Percentiles rank a stretch among this genome's conserved stretches.
These are phyloP conservation scores for Myotis lucifugus DNA, from an alignment of 2,113 vertebrate species.

Conservation along the genomic window DNA sequence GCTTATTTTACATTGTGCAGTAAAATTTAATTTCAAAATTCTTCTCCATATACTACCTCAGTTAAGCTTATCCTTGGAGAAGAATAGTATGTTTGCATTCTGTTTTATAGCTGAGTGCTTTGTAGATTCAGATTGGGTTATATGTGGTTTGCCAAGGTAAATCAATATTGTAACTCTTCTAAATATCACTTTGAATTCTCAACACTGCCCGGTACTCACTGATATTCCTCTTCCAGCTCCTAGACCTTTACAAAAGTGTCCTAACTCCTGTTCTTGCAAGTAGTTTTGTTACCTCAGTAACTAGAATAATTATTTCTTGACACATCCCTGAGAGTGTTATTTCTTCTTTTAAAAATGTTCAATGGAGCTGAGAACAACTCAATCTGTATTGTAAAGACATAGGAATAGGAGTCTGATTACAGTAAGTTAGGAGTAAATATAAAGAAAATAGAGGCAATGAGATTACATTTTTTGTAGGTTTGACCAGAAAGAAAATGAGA, in stretches of 20 bases:
- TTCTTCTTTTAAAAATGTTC: background rate
- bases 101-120: constrained; percentile 26
- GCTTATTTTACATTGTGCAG: background rate
- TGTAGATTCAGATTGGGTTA: background rate
- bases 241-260: background rate
- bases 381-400: background rate
- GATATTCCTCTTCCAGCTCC: background rate
- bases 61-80: background rate
- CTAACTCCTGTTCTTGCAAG: background rate
- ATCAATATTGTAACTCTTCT: background rate
- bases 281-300: background rate
- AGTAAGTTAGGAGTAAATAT: background rate
- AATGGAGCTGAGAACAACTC: background rate
- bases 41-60: background rate
- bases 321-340: background rate
- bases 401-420: background rate
- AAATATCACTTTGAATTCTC: background rate
- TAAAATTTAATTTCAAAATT: constrained; percentile 14
- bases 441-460: background rate
- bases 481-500: background rate
- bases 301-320: background rate
- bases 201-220: background rate
- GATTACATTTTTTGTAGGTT: background rate
- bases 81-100: background rate
- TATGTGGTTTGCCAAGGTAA: background rate